These are phyloP conservation scores for Galerucella calmariensis DNA, from an alignment of 2,888 invertebrate species.

Conservation along the genomic window DNA sequence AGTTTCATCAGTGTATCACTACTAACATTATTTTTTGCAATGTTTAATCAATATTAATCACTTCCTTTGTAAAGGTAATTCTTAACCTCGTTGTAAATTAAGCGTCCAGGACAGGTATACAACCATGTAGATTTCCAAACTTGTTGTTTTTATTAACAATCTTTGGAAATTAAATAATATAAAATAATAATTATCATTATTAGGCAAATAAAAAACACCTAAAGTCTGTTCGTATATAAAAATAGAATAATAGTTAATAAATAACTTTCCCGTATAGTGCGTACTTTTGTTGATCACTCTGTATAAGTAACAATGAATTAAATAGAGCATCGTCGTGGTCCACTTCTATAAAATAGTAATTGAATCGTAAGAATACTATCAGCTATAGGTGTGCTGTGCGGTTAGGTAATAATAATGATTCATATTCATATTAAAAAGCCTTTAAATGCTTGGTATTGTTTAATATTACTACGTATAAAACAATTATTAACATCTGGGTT, in stretches of 20 bases:
- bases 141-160: neutral
- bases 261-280: too few species aligned
- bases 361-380: neutral
- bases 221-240: too few species aligned
- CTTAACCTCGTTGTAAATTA: slow-evolving; percentile 39
- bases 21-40: slow-evolving; percentile 39
- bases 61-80: slow-evolving; percentile 39
- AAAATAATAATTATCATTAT: too few species aligned
- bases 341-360: neutral
- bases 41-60: slow-evolving; percentile 40
- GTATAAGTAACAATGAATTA: neutral
- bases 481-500: slow-evolving; percentile 40
- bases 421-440: slow-evolving; percentile 28
- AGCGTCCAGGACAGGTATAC: slow-evolving; percentile 28
- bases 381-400: neutral
- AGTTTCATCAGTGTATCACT: slow-evolving; percentile 36
- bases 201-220: neutral
- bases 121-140: slow-evolving; percentile 31
- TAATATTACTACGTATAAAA: slow-evolving; percentile 34
- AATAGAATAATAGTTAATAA: too few species aligned
- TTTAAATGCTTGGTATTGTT: slow-evolving; percentile 19
- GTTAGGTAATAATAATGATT: slow-evolving; percentile 27
- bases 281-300: too few species aligned
- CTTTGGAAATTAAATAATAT: neutral
- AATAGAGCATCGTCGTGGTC: neutral